Evolutionary conservation across 2,113 vertebrate species (phyloP).

Genomic region (Ptyas mucosa): DNA sequence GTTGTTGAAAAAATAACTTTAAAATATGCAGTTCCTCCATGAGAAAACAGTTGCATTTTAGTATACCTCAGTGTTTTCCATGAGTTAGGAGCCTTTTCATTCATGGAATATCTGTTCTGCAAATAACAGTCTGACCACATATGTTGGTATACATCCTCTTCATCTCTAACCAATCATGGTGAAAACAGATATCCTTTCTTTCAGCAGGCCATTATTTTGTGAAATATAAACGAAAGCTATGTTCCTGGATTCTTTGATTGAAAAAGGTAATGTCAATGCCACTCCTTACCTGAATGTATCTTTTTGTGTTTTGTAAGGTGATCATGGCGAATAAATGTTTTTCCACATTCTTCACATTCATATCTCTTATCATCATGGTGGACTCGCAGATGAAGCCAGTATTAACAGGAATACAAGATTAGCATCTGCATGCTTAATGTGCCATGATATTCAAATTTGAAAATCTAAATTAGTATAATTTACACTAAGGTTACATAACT

Average conservation of each 20-base stretch:
- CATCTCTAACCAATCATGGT: constrained; percentile 32
- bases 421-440: not conserved
- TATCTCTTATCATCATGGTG: constrained; percentile 98
- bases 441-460: not conserved
- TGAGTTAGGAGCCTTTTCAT: not conserved
- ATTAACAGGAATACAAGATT: constrained; percentile 6
- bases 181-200: constrained; percentile 20
- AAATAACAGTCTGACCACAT: not conserved
- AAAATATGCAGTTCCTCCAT: not conserved
- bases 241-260: constrained; percentile 1
- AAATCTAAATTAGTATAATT: not conserved
- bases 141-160: not conserved
- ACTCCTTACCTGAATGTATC: constrained; percentile 89
- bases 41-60: not conserved
- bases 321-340: constrained; percentile 96
- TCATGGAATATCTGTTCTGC: not conserved
- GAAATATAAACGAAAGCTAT: not conserved
- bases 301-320: constrained; percentile 98
- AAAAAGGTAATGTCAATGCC: constrained; percentile 16
- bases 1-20: not conserved
- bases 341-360: constrained; percentile 95
- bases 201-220: not conserved
- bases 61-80: no score
- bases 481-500: not conserved
- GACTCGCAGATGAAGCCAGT: constrained; percentile 90